Percentiles rank a stretch among this genome's conserved stretches.
phyloP scores from a whole-genome alignment of 2,797 vertebrate genomes.

The Neoniphon sammara region DNA sequence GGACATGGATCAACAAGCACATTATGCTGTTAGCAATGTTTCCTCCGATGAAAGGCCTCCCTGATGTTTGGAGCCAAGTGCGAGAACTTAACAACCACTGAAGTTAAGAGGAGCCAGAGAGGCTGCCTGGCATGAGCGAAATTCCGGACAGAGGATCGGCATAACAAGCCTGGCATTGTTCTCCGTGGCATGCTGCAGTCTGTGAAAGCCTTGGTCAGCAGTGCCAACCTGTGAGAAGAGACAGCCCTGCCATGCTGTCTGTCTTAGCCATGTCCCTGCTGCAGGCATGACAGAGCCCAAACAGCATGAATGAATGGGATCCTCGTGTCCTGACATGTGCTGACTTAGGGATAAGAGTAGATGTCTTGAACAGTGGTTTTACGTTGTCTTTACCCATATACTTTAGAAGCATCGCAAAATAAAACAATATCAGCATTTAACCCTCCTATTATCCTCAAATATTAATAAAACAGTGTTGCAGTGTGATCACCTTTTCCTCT shows the following conservation, averaged over 20 bases:
- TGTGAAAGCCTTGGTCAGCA: constrained; percentile 37
- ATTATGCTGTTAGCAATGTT: constrained; percentile 38
- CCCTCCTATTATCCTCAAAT: no score
- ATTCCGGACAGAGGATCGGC: constrained; percentile 52
- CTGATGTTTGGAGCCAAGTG: constrained; percentile 48
- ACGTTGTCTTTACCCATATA: no score
- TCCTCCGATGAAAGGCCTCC: constrained; percentile 35
- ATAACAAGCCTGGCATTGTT: constrained; percentile 68
- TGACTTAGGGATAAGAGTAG: constrained; percentile 8
- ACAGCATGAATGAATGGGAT: constrained; percentile 44
- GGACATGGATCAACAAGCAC: constrained; percentile 41
- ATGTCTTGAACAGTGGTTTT: constrained; percentile 17
- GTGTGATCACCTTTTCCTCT: constrained; percentile 13
- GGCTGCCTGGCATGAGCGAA: constrained; percentile 46
- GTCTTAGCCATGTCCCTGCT: constrained; percentile 19
- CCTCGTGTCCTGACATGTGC: constrained; percentile 12
- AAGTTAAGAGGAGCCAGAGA: constrained; percentile 45
- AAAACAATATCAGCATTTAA: no score
- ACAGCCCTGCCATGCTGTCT: constrained; percentile 46
- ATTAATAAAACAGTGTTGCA: no score
- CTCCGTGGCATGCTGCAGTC: constrained; percentile 46
- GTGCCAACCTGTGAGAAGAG: constrained; percentile 52
- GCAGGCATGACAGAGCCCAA: constrained; percentile 32
- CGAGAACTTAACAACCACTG: constrained; percentile 37
- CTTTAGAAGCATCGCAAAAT: no score